phyloP scores from a whole-genome alignment of 2,888 invertebrate genomes.

The Callosobruchus maculatus region DNA sequence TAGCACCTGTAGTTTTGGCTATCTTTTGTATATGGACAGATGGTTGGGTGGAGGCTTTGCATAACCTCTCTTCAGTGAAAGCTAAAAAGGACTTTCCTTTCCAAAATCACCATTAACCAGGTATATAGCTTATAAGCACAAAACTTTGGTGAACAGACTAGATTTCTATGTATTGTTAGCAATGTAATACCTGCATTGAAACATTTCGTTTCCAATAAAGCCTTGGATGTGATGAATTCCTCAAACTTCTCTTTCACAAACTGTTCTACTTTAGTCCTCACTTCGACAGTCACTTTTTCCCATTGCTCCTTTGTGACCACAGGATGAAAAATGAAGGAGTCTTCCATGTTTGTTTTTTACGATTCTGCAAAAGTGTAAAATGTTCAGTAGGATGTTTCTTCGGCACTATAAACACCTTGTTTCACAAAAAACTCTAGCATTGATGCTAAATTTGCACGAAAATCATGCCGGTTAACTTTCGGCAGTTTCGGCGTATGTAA shows the following conservation, averaged over 20 bases:
- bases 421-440: background rate
- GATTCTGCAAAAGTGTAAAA: background rate
- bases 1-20: no score
- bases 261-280: conserved; percentile 60
- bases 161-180: background rate
- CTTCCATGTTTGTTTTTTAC: conserved; percentile 32
- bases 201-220: conserved; percentile 66
- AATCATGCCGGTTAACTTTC: background rate
- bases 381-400: background rate
- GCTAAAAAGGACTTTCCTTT: no score
- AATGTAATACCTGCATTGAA: conserved; percentile 56
- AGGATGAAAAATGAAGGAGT: conserved; percentile 37
- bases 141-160: no score
- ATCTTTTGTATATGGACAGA: no score
- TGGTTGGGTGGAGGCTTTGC: no score
- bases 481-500: background rate
- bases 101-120: no score
- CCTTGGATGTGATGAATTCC: conserved; percentile 69
- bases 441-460: background rate
- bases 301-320: conserved; percentile 56
- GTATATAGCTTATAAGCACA: no score
- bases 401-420: background rate
- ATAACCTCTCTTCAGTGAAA: no score
- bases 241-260: conserved; percentile 63
- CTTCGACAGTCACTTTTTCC: conserved; percentile 52